Percentiles rank a stretch among this genome's conserved stretches.
These are phyloP conservation scores for Dallia pectoralis DNA, from an alignment of 2,797 vertebrate species.

Conservation along the genomic window DNA sequence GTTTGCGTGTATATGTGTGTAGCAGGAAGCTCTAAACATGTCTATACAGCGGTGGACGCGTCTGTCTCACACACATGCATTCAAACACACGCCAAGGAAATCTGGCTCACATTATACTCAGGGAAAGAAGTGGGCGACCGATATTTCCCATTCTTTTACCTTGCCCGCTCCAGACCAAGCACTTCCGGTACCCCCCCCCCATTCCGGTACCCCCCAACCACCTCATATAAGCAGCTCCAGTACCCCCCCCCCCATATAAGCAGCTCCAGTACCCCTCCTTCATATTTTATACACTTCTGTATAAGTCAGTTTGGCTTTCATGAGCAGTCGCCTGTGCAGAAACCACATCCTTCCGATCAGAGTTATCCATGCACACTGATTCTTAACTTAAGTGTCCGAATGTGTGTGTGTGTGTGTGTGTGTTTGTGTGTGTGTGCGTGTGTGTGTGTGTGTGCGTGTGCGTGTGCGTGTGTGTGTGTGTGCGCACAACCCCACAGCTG, in stretches of 20 bases:
- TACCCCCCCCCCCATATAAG: not conserved
- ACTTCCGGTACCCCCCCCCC: not conserved
- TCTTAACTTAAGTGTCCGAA: not conserved
- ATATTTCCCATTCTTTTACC: not conserved
- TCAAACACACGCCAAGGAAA: not conserved
- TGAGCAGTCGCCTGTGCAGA: not conserved
- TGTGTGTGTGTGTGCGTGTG: not conserved
- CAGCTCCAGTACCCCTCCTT: not conserved
- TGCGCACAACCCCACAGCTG: not conserved
- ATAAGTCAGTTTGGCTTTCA: not conserved
- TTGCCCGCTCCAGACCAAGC: not conserved
- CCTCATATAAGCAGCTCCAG: not conserved
- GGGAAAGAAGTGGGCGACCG: constrained; percentile 1
- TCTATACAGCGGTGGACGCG: not conserved
- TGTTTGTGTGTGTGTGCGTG: not conserved
- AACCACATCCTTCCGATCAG: not conserved
- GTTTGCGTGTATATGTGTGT: too few species aligned
- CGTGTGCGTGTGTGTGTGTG: not conserved
- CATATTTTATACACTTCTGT: not conserved
- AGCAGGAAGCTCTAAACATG: too few species aligned
- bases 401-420: not conserved
- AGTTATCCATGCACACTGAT: not conserved
- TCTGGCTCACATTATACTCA: constrained; percentile 4
- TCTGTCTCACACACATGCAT: not conserved
- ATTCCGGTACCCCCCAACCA: not conserved